A percentile compares a stretch with the other conserved stretches of the same genome.
phyloP scores from a whole-genome alignment of 2,888 invertebrate species.

The Trichacis sp. region DNA sequence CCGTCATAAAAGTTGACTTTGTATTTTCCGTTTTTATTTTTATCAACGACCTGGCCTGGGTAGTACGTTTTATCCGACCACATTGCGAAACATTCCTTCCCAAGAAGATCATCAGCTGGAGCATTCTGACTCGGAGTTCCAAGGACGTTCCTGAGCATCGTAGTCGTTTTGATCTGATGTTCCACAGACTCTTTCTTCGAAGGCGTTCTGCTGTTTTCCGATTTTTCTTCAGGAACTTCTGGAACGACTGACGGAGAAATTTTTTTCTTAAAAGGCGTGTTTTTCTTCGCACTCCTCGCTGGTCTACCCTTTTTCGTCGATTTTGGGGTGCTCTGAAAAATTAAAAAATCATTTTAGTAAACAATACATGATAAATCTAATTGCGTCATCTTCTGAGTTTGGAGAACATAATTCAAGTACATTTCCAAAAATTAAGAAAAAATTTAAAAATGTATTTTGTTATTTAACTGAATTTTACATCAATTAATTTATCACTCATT shows the following conservation, averaged over 20 bases:
- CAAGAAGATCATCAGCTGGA: conserved; percentile 50
- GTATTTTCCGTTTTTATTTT: conserved; percentile 73
- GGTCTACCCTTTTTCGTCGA: conserved; percentile 71
- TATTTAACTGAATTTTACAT: no score
- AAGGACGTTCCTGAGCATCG: background rate
- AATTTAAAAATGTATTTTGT: no score
- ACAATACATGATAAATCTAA: no score
- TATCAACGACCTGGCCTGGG: conserved; percentile 74
- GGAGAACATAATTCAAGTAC: no score
- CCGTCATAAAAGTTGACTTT: conserved; percentile 77
- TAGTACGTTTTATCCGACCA: conserved; percentile 80
- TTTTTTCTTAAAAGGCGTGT: no score
- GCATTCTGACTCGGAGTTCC: conserved; percentile 11
- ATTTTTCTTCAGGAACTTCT: conserved; percentile 20
- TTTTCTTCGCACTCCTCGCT: conserved; percentile 59
- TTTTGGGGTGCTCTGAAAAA: conserved; percentile 71
- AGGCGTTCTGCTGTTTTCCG: no score
- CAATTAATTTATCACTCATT: no score
- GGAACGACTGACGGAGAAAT: no score
- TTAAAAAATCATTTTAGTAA: background rate
- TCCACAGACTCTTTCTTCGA: background rate
- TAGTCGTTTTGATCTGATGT: conserved; percentile 24
- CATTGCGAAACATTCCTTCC: conserved; percentile 73
- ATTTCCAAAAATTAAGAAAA: no score
- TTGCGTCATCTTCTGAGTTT: no score